phyloP scores from a whole-genome alignment of 2,113 vertebrate species.

The Noturus placidus region DNA sequence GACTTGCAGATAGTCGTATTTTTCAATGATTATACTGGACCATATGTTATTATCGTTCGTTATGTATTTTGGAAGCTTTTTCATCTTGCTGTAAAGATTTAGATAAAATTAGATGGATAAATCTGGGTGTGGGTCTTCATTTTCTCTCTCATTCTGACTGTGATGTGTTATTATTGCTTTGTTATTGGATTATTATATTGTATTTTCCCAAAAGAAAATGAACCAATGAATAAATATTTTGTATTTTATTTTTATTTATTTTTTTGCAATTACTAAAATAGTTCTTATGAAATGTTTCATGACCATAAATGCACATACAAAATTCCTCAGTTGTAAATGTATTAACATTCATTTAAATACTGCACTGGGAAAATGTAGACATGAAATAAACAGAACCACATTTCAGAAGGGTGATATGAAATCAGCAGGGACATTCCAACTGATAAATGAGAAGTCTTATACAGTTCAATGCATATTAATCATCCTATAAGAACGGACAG shows the following conservation, averaged over 20 bases:
- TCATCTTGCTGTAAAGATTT: neutral
- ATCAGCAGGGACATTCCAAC: neutral
- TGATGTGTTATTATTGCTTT: neutral
- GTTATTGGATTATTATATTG: neutral
- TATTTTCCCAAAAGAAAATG: neutral
- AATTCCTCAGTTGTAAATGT: neutral
- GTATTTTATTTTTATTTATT: too few species aligned
- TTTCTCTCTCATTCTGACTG: conserved; percentile 5
- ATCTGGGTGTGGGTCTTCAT: neutral
- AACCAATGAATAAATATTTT: too few species aligned
- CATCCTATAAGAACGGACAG: too few species aligned
- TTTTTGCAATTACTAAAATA: too few species aligned
- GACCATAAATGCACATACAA: neutral
- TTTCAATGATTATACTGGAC: neutral
- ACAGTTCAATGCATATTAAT: too few species aligned
- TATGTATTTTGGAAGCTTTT: neutral
- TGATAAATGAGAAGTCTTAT: neutral
- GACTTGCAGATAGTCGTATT: neutral
- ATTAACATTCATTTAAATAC: neutral
- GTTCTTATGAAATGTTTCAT: neutral
- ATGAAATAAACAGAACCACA: neutral
- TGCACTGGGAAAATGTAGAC: neutral
- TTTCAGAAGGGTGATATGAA: neutral
- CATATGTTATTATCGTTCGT: neutral
- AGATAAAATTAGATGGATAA: neutral